phyloP scores from a whole-genome alignment of 2,113 vertebrate genomes.

The Elachura formosa region DNA sequence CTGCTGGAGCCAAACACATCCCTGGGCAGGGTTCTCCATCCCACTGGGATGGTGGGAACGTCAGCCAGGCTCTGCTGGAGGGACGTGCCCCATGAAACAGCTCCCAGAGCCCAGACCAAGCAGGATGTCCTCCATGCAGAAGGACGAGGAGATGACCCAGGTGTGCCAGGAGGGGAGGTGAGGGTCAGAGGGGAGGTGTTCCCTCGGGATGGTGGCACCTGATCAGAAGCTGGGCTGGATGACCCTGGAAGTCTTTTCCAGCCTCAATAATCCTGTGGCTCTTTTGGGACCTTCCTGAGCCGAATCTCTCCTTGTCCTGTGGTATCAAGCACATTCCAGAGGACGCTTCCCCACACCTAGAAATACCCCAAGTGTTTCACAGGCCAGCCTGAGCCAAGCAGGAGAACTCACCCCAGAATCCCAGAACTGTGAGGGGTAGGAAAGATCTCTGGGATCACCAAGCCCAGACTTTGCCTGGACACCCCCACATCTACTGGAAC shows the following conservation, averaged over 20 bases:
- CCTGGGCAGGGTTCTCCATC: fast-evolving
- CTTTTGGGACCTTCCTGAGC: neutral
- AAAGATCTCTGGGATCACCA: neutral
- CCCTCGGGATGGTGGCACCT: neutral
- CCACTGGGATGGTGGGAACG: fast-evolving
- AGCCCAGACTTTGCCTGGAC: no score
- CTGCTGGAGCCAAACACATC: fast-evolving
- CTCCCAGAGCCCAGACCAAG: neutral
- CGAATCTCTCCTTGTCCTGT: fast-evolving
- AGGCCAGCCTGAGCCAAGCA: neutral
- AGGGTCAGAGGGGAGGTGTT: fast-evolving
- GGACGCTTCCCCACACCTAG: fast-evolving
- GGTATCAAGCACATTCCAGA: fast-evolving
- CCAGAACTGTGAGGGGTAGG: fast-evolving
- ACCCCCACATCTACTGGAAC: neutral
- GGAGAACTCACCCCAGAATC: neutral
- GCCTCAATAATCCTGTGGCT: neutral
- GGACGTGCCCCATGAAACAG: fast-evolving
- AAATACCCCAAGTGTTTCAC: fast-evolving
- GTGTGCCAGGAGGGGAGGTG: no score
- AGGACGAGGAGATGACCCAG: no score
- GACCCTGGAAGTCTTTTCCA: neutral
- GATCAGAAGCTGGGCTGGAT: fast-evolving
- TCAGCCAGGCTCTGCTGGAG: neutral
- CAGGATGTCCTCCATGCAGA: fast-evolving